Conservation (phyloP, 2,888 invertebrate genomes). For the Melieria crassipennis region DNA sequence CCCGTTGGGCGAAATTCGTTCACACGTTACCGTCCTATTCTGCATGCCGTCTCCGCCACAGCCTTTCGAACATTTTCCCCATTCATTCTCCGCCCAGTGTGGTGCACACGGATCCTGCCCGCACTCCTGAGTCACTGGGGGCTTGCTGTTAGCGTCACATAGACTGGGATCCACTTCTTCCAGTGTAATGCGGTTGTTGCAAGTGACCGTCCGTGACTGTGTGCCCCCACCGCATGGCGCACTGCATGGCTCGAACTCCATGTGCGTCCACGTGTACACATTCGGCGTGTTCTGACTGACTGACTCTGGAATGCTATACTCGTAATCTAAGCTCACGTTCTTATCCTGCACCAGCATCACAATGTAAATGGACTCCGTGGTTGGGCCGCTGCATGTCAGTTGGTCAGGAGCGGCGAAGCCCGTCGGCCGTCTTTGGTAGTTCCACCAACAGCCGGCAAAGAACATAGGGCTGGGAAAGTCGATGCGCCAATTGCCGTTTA, state of each 20-base stretch:
- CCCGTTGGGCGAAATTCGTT: slow-evolving; percentile 80
- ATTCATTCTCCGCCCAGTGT: slow-evolving; percentile 80
- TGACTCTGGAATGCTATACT: slow-evolving; percentile 86
- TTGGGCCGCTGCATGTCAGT: slow-evolving; percentile 85
- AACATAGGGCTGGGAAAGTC: slow-evolving; percentile 84
- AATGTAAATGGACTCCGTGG: slow-evolving; percentile 87
- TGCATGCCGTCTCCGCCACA: slow-evolving; percentile 83
- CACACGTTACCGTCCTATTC: slow-evolving; percentile 80
- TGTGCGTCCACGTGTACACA: slow-evolving; percentile 83
- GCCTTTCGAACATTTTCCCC: slow-evolving; percentile 83
- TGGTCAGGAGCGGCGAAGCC: slow-evolving; percentile 87
- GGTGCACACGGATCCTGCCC: slow-evolving; percentile 81
- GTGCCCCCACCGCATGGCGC: slow-evolving; percentile 91
- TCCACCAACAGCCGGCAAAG: slow-evolving; percentile 87
- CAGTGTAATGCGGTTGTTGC: slow-evolving; percentile 78
- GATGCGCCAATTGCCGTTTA: slow-evolving; percentile 95
- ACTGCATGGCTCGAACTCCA: slow-evolving; percentile 79
- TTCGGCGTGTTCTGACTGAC: slow-evolving; percentile 75
- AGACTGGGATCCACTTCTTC: slow-evolving; percentile 78
- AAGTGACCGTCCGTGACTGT: slow-evolving; percentile 81
- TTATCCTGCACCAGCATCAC: slow-evolving; percentile 84
- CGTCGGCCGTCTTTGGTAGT: slow-evolving; percentile 85
- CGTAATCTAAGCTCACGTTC: slow-evolving; percentile 87
- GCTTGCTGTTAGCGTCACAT: slow-evolving; percentile 82
- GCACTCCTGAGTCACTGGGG: slow-evolving; percentile 77